Evolutionary conservation across 2,888 invertebrate species (phyloP), one percentile per base, ranked within the genome.

Genomic region (Dasysyrphus albostriatus): DNA sequence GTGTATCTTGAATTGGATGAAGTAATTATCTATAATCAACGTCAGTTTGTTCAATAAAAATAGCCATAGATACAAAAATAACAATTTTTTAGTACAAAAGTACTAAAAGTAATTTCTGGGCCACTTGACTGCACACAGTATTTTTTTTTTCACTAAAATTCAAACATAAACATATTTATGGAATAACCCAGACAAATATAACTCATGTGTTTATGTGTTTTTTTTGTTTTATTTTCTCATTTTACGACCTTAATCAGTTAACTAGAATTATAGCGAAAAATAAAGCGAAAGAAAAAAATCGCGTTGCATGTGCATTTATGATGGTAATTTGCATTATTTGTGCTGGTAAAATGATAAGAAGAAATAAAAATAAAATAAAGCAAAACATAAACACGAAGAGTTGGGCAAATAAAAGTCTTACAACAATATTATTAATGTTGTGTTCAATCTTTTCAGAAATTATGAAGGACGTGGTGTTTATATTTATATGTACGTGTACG

Each of bases 261-360:
- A 69, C 51, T 65, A 67, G 77, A 65, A 83, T 69, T 69, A 67
- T 24, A 72, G 67, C 49, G 14, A 70, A 59, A 34, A 49, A 72
- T 10, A 12, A 49, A 19, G 16, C 3, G 49, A 80, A 44, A 16
- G 59, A 39, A 32, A 34, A 51, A 54, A 54, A 32, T n/a, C 14
- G 32, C 29, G 70, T 51, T 49, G 61, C 61, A 42, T 61, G 61
- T 81, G 56, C 82, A 85, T 76, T 77, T 74, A 82, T 85, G 77
- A 58, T 37, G 85, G 85, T 73, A 69, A 85, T 85, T 81, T 85
- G 85, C 81, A 85, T 81, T 81, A 77, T 81, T 69, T 70, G 58
- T 51, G 73, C 70, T 58, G 69, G 75, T 75, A 44, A 70, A 75
- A 65, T 74, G 79, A 79, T 79, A 83, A 69, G 80, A 42, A 47